phyloP scores from a whole-genome alignment of 1,140 invertebrate genomes.

The Drosophila albomicans region DNA sequence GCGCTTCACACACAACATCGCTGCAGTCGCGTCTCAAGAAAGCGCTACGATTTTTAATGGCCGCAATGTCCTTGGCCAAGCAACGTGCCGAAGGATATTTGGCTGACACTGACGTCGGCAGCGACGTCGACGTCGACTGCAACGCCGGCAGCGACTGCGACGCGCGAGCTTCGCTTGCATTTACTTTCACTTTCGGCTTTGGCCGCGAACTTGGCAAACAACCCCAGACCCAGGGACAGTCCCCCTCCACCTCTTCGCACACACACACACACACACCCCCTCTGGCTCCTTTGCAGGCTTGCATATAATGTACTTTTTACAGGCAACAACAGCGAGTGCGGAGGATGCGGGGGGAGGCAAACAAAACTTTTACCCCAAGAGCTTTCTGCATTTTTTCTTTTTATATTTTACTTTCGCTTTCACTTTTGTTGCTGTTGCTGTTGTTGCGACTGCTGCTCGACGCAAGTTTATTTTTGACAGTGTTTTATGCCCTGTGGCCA shows the following conservation, averaged over 20 bases:
- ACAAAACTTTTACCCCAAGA: constrained; percentile 75
- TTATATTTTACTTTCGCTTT: constrained; percentile 20
- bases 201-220: constrained; percentile 55
- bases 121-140: constrained; percentile 16
- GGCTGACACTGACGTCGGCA: constrained; percentile 26
- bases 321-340: not conserved
- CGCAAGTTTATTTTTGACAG: constrained; percentile 81
- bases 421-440: not conserved
- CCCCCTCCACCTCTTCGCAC: not conserved
- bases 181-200: constrained; percentile 75
- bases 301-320: constrained; percentile 79
- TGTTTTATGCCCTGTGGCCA: constrained; percentile 75
- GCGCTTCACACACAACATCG: constrained; percentile 5
- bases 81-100: constrained; percentile 63
- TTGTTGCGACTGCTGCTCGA: constrained; percentile 3
- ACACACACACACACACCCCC: constrained; percentile 18
- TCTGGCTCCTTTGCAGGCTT: constrained; percentile 45
- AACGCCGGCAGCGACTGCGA: constrained; percentile 24
- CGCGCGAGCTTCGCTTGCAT: constrained; percentile 64
- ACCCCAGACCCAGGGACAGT: constrained; percentile 51
- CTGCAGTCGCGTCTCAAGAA: constrained; percentile 74
- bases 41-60: constrained; percentile 78
- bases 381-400: constrained; percentile 78
- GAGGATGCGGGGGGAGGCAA: constrained; percentile 4
- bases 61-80: constrained; percentile 82